Percentiles rank a stretch among this genome's conserved stretches.
Evolutionary conservation across 2,113 vertebrate genomes (phyloP).

Genomic region (Aegypius monachus): DNA sequence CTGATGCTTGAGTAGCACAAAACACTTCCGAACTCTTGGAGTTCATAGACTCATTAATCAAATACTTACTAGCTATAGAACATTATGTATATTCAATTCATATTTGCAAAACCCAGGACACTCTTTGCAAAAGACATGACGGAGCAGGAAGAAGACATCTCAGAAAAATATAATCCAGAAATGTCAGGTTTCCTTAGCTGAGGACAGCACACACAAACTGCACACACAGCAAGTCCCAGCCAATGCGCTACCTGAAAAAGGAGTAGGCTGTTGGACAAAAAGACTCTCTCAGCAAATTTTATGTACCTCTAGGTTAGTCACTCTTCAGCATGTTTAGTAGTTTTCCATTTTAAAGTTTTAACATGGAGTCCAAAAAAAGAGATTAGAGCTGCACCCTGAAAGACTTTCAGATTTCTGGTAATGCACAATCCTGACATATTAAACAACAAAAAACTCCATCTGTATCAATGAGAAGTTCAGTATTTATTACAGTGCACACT

Average conservation of each 20-base stretch:
- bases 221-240: not conserved
- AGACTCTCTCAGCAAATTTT: not conserved
- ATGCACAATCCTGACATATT: not conserved
- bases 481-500: slow-evolving; percentile 1
- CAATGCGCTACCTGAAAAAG: not conserved
- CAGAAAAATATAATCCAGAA: not conserved
- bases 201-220: not conserved
- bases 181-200: not conserved
- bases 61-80: not conserved
- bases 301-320: not conserved
- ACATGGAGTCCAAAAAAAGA: not conserved
- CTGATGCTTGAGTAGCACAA: not conserved
- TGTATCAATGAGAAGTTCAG: not conserved
- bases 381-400: not conserved
- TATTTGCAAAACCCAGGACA: not conserved
- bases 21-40: not conserved
- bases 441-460: not conserved
- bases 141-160: not conserved
- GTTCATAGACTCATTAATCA: not conserved
- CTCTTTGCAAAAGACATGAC: not conserved
- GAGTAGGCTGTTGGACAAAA: not conserved
- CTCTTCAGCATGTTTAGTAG: not conserved
- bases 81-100: not conserved
- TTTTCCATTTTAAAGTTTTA: not conserved
- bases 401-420: slow-evolving; percentile 28